Evolutionary conservation across 2,113 vertebrate species (phyloP).

Genomic region (Passer domesticus): DNA sequence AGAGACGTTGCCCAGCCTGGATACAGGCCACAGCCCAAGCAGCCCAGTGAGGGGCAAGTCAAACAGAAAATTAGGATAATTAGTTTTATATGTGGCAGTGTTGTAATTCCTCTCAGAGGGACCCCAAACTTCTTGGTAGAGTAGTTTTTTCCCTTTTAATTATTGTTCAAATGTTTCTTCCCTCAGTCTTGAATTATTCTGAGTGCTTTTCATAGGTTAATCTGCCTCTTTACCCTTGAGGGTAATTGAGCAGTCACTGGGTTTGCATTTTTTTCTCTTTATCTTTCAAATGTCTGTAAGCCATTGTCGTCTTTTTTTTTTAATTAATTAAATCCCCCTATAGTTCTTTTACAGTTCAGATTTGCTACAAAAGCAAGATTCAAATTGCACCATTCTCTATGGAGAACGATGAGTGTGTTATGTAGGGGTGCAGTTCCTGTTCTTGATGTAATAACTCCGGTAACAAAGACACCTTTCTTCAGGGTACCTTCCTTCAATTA

Average conservation of each 20-base stretch:
- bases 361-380: not conserved
- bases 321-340: not conserved
- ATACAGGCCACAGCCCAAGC: not conserved
- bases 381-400: not conserved
- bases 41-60: not conserved
- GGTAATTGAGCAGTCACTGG: not conserved
- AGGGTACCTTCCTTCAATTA: not conserved
- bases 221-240: not conserved
- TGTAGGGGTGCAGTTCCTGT: not conserved
- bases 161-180: not conserved
- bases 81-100: not conserved
- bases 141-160: not conserved
- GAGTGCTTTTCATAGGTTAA: not conserved
- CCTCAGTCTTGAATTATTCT: not conserved
- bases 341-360: not conserved
- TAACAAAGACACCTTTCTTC: not conserved
- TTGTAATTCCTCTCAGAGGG: not conserved
- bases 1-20: accelerated
- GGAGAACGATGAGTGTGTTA: not conserved
- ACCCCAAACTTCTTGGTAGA: not conserved
- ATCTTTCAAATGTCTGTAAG: not conserved
- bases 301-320: not conserved
- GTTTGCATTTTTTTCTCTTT: not conserved
- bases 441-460: not conserved
- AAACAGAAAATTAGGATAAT: not conserved